phyloP scores from a whole-genome alignment of 2,888 invertebrate species.

The Meghimatium bilineatum region DNA sequence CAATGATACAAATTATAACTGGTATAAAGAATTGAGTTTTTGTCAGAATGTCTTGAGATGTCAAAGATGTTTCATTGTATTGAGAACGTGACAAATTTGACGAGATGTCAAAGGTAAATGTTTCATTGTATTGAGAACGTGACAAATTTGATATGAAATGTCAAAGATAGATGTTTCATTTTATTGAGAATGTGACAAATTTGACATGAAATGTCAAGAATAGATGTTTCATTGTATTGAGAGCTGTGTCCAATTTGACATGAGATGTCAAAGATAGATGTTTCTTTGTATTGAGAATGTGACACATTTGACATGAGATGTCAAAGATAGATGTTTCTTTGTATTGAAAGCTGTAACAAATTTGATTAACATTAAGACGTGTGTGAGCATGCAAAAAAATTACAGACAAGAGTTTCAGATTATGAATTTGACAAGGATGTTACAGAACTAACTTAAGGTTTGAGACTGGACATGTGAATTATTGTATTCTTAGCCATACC shows the following conservation, averaged over 20 bases:
- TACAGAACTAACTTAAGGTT: background rate
- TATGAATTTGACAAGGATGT: background rate
- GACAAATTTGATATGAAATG: background rate
- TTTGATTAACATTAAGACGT: background rate
- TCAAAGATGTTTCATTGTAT: too few relatives aligned
- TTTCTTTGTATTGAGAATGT: background rate
- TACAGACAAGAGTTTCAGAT: background rate
- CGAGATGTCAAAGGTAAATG: too few relatives aligned
- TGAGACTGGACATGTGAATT: constrained; percentile 1
- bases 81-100: too few relatives aligned
- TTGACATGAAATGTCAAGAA: background rate
- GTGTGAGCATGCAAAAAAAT: background rate
- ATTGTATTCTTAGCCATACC: constrained; percentile 38
- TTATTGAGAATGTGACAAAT: background rate
- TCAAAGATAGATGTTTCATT: background rate
- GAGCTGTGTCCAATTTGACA: background rate
- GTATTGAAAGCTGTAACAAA: too few relatives aligned
- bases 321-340: too few relatives aligned
- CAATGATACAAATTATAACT: too few relatives aligned
- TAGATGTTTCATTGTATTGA: too few relatives aligned
- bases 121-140: too few relatives aligned
- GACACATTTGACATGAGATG: background rate
- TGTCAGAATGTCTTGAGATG: too few relatives aligned
- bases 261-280: background rate
- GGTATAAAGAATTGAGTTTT: too few relatives aligned